A percentile compares a stretch with the other conserved stretches of the same genome.
Evolutionary conservation across 2,888 invertebrate genomes (phyloP).

Genomic region (Amphimallon solstitiale): DNA sequence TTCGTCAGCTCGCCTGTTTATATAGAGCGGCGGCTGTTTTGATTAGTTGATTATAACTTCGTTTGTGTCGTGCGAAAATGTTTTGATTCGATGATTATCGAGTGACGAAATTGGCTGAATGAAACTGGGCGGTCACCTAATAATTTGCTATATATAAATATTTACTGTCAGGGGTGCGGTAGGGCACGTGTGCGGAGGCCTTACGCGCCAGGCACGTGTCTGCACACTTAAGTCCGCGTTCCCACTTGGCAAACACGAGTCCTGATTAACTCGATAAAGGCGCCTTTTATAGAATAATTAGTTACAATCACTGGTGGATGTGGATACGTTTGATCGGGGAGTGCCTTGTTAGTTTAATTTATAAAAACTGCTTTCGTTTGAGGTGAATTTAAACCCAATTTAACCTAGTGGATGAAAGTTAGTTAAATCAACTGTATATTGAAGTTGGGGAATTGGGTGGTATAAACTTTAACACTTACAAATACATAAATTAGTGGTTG

Average conservation of each 20-base stretch:
- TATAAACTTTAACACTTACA: too few species aligned
- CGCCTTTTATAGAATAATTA: neutral
- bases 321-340: too few species aligned
- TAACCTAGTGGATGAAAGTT: too few species aligned
- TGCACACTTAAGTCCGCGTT: conserved; percentile 34
- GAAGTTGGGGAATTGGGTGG: too few species aligned
- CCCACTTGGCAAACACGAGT: conserved; percentile 42
- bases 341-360: too few species aligned
- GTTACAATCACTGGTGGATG: too few species aligned
- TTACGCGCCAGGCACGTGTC: conserved; percentile 39
- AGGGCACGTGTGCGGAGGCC: neutral
- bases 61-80: conserved; percentile 43
- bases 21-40: conserved; percentile 34
- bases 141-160: conserved; percentile 51
- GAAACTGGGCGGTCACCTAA: conserved; percentile 43
- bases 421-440: too few species aligned
- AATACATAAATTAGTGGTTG: too few species aligned
- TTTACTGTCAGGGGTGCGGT: conserved; percentile 40
- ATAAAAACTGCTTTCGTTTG: too few species aligned
- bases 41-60: conserved; percentile 44
- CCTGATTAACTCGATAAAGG: conserved; percentile 46
- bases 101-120: conserved; percentile 49
- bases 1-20: too few species aligned
- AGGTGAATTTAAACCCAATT: too few species aligned
- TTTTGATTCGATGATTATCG: conserved; percentile 50